Conservation (phyloP, 2,888 invertebrate species). For the Xestoiulus laeticollis region DNA sequence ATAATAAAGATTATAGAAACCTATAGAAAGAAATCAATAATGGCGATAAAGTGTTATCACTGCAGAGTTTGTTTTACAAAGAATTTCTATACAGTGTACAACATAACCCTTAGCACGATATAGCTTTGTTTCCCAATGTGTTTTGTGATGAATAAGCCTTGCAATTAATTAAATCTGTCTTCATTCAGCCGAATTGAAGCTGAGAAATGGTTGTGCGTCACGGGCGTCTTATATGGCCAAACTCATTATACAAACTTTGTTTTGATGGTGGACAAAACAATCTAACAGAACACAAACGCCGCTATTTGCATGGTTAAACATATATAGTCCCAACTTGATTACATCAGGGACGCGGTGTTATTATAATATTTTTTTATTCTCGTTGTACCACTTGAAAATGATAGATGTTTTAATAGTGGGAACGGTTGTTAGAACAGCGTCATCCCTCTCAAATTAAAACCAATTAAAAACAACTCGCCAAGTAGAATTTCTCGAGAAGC, state of each 20-base stretch:
- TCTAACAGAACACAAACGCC: not conserved
- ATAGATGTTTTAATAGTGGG: not conserved
- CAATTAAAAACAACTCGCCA: not conserved
- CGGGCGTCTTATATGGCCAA: constrained; percentile 1
- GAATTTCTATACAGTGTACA: too few species aligned
- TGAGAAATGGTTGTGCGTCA: not conserved
- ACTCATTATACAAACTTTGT: constrained; percentile 19
- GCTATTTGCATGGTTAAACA: not conserved
- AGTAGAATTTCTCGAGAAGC: not conserved
- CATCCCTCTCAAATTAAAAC: constrained; percentile 3
- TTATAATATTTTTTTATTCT: not conserved
- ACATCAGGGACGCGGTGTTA: not conserved
- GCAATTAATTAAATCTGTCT: constrained; percentile 26
- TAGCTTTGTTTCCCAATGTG: not conserved
- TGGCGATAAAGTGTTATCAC: too few species aligned
- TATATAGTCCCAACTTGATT: not conserved
- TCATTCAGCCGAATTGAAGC: not conserved
- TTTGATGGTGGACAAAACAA: constrained; percentile 12
- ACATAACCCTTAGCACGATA: not conserved
- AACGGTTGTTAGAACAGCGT: not conserved
- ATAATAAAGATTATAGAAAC: too few species aligned
- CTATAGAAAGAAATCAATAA: too few species aligned
- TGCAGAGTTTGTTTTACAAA: too few species aligned
- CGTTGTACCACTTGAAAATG: not conserved
- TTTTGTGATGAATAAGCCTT: not conserved